A percentile compares a stretch with the other conserved stretches of the same genome.
These are phyloP conservation scores for Xiphorhynchus elegans DNA, from an alignment of 2,113 vertebrate species.

Conservation along the genomic window DNA sequence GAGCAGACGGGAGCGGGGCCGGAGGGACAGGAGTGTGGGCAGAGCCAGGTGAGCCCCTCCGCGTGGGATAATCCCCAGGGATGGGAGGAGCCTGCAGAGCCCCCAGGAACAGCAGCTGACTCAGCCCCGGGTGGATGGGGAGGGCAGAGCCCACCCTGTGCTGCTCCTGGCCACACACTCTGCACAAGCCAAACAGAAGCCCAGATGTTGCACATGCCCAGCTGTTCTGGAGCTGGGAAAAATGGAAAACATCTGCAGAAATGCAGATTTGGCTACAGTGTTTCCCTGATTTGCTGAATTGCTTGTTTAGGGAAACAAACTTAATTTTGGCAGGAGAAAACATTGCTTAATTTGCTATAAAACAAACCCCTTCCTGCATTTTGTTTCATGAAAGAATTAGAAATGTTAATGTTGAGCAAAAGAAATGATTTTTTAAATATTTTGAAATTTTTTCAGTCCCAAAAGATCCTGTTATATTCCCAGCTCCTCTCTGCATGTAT, in stretches of 20 bases:
- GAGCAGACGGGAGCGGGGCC: neutral
- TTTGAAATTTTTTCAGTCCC: neutral
- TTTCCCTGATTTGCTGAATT: neutral
- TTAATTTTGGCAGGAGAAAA: neutral
- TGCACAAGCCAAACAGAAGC: neutral
- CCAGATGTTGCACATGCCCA: neutral
- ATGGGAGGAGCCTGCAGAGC: neutral
- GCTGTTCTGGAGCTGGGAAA: neutral
- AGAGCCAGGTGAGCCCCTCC: neutral
- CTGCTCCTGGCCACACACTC: neutral
- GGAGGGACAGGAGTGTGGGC: neutral
- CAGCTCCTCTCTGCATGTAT: neutral
- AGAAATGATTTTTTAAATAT: neutral
- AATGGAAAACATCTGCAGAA: neutral
- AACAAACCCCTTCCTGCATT: neutral
- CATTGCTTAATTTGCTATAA: neutral
- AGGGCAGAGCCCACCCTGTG: neutral
- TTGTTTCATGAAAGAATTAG: neutral
- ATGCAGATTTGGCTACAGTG: neutral
- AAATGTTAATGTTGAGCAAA: neutral
- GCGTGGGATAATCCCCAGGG: rapidly evolving
- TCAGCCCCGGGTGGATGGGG: rapidly evolving
- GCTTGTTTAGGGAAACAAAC: conserved; percentile 15
- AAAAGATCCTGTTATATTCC: neutral
- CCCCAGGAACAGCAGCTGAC: neutral